These are phyloP conservation scores for Fissipunctia ypsillon DNA, from an alignment of 2,888 invertebrate species.

Conservation along the genomic window DNA sequence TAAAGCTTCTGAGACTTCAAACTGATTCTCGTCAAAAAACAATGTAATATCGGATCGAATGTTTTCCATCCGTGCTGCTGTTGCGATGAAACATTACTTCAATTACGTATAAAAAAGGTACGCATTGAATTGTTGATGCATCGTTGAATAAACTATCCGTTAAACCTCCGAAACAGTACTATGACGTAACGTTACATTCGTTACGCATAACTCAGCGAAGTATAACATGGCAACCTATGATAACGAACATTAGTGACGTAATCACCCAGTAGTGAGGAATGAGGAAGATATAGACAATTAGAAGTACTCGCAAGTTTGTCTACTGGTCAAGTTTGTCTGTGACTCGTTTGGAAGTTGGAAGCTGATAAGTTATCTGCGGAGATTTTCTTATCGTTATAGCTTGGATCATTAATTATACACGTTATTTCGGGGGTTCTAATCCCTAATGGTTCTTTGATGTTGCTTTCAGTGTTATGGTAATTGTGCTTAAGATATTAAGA, in stretches of 20 bases:
- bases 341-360: conserved; percentile 25
- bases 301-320: conserved; percentile 34
- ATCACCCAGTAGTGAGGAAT: conserved; percentile 33
- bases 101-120: conserved; percentile 62
- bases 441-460: conserved; percentile 28
- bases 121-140: conserved; percentile 69
- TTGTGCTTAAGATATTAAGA: neutral
- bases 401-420: conserved; percentile 21
- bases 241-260: conserved; percentile 54
- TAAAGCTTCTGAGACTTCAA: conserved; percentile 12
- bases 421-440: conserved; percentile 18
- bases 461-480: neutral
- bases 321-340: conserved; percentile 25
- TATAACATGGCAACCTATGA: conserved; percentile 48
- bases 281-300: conserved; percentile 57
- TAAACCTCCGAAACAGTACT: conserved; percentile 55
- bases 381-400: conserved; percentile 35
- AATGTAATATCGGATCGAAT: conserved; percentile 25
- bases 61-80: conserved; percentile 30
- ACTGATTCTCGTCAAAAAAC: conserved; percentile 16
- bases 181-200: conserved; percentile 53
- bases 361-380: conserved; percentile 18
- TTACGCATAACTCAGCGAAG: conserved; percentile 49
- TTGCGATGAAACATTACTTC: conserved; percentile 56
- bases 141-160: conserved; percentile 68